phyloP scores from a whole-genome alignment of 1,140 invertebrate genomes.

The Diorhabda elongata region DNA sequence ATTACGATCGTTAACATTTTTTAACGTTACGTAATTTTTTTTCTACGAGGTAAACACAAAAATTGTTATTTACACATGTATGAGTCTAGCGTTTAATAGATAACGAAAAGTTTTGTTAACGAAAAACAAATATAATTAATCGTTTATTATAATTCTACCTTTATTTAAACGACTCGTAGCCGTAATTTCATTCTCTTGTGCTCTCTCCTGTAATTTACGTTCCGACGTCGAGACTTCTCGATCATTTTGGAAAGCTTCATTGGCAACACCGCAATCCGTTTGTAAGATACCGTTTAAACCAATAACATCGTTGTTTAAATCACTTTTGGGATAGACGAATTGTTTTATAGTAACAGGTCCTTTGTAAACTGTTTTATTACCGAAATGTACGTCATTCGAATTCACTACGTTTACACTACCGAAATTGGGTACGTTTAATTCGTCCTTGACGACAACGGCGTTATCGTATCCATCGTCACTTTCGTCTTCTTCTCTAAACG shows the following conservation, averaged over 20 bases:
- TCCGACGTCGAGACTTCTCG: conserved; percentile 4
- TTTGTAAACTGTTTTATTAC: conserved; percentile 61
- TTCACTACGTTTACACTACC: conserved; percentile 56
- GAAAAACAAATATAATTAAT: no score
- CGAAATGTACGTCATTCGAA: conserved; percentile 60
- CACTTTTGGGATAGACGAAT: conserved; percentile 49
- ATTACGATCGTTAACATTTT: no score
- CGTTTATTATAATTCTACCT: no score
- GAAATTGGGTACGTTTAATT: conserved; percentile 41
- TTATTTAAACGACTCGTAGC: no score
- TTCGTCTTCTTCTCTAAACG: conserved; percentile 1
- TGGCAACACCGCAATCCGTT: conserved; percentile 7
- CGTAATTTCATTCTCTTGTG: neutral
- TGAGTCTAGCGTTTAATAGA: no score
- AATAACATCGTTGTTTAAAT: neutral
- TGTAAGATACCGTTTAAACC: neutral
- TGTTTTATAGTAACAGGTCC: conserved; percentile 64
- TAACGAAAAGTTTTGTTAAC: no score
- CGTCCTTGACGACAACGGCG: conserved; percentile 7
- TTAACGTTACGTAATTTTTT: no score
- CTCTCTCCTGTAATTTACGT: neutral
- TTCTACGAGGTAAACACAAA: no score
- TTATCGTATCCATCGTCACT: conserved; percentile 12
- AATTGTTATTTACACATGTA: no score
- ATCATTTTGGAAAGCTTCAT: neutral